Base-by-base conservation (phyloP, 2,797 vertebrate genomes). In the Meda fulgida region DNA sequence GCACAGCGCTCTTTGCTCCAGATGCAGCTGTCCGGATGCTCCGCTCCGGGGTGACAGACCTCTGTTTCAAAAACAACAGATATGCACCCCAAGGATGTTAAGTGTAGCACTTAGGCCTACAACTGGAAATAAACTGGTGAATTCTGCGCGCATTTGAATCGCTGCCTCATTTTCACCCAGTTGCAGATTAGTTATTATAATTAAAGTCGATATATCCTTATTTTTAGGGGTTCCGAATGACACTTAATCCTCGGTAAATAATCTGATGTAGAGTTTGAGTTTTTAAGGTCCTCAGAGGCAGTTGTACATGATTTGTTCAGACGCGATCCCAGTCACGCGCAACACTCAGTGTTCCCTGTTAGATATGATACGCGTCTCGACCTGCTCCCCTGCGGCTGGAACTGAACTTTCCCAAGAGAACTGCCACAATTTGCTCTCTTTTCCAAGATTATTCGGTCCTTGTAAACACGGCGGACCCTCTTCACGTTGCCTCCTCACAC, bases 331-430 rank as follows among this genome's bases (percentile, higher is more conserved):
- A 63, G 72, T 29, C 31, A 43, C 36, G 76, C 76, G 51, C 29
- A 70, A 40, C 34, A 53, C 73, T 40, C 82, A 43, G 14, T n/a
- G 69, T 72, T 38, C 60, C 77, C 60, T 23, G 60, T 26, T 46
- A 63, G 8, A 43, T 31, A 53, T 46, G 66, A 65, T 53, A 65
- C 40, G 81, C 69, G n/a, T 77, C 51, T 69, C 38, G 23, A 67
- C 40, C 46, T 53, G 81, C 48, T 81, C 82, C 63, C 82, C 78
- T 53, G 78, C 78, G 65, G 65, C 60, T 70, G 23, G 19, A 66
- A 70, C 18, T 72, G 51, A 87, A 87, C 86, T 87, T 87, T 85
- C 75, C 69, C 14, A 4, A 63, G 19, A 72, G 65, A 36, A 29
- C 55, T 23, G n/a, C 5, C 71, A 48, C 34, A 46, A 60, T 71